These are phyloP conservation scores for Lingula anatina DNA, from an alignment of 2,888 invertebrate genomes.

Conservation along the genomic window DNA sequence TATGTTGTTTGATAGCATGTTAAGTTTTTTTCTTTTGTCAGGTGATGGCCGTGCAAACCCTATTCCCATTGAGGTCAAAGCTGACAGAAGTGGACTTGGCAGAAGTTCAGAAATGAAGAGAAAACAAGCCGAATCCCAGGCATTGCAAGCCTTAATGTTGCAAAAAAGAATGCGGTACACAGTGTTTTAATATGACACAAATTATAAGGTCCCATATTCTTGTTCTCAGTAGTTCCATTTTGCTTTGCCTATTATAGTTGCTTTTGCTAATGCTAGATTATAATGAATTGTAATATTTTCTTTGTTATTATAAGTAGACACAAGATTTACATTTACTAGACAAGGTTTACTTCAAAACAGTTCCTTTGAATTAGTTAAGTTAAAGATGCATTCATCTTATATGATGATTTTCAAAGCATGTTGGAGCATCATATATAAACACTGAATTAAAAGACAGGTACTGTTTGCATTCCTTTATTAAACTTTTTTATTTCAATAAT, in stretches of 20 bases:
- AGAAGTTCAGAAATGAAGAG: constrained; percentile 32
- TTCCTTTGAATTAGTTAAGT: too few species aligned
- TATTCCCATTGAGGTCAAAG: constrained; percentile 40
- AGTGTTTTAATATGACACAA: too few species aligned
- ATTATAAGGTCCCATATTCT: too few species aligned
- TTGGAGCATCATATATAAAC: not conserved
- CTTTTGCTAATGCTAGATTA: not conserved
- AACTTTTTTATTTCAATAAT: not conserved
- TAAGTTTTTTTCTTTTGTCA: constrained; percentile 10
- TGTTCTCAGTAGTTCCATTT: too few species aligned
- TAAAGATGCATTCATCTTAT: too few species aligned
- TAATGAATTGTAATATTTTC: too few species aligned
- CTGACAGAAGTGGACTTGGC: constrained; percentile 41
- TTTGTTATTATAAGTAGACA: too few species aligned
- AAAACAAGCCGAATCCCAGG: constrained; percentile 24
- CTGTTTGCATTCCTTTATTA: not conserved
- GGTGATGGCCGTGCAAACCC: constrained; percentile 47
- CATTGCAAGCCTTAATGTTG: constrained; percentile 17
- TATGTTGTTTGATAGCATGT: too few species aligned
- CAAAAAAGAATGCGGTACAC: constrained; percentile 18
- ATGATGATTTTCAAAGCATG: too few species aligned
- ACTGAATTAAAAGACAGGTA: not conserved
- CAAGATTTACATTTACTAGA: too few species aligned
- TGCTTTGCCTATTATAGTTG: too few species aligned
- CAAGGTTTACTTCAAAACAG: too few species aligned